Base-by-base conservation (phyloP, 2,797 vertebrate species). In the Arremon brunneinucha region DNA sequence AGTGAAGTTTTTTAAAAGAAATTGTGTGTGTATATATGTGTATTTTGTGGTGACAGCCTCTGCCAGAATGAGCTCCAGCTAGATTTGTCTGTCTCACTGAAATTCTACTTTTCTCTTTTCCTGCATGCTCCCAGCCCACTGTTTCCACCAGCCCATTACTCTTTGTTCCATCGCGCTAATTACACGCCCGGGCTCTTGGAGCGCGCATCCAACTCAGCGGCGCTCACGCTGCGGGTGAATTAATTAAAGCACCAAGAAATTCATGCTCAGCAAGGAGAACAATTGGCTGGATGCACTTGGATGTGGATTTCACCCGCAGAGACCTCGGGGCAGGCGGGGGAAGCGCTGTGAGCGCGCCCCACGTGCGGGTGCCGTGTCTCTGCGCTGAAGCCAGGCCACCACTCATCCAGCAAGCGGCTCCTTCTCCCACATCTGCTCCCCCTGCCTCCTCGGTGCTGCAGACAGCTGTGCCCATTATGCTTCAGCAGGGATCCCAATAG, bases 221-320 rank as follows among this genome's bases (percentile, higher is more conserved):
- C 7, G n/a, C 44, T 89, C 79, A 32, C 11, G 76, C 92, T 89
- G 90, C 11, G 74, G 62, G 35, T 90, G 93, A 95, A 89, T 96
- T 95, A 88, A 96, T 97, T 95, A 94, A 89, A 96, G 53, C 76
- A 53, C 77, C 22, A 46, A 93, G 83, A 85, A 77, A 90, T 46
- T 60, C 56, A 59, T 86, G 84, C 84, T 94, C 84, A 85, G 91
- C 74, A 41, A 84, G 4, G 20, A 70, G 84, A 94, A 80, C 53
- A 57, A 80, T 72, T 87, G 91, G 46, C 82, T 84, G 43, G 76
- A 49, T 88, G 63, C 76, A 70, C 68, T 93, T 8, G 89, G 65
- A 55, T 55, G 63, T n/a, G 27, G 82, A 87, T 95, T 84, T 83
- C 71, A 72, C 93, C 89, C 4, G 0, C 89, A 23, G 82, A 83